A percentile compares a stretch with the other conserved stretches of the same genome.
These are phyloP conservation scores for Hapalemur alaotrensis DNA, from an alignment of 2,797 vertebrate species.

Conservation along the genomic window DNA sequence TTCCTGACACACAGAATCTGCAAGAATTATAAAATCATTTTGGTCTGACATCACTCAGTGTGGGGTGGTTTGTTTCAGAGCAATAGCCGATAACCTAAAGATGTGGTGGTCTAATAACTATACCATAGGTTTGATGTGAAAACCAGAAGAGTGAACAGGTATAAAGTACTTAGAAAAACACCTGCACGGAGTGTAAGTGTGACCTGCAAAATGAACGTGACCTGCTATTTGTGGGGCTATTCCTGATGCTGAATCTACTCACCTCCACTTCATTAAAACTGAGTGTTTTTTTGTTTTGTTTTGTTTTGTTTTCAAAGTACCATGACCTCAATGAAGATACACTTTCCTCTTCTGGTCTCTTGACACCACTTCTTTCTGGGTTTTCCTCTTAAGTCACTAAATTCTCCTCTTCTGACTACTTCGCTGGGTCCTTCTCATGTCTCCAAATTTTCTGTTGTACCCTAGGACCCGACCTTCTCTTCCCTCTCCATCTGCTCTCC, in stretches of 20 bases:
- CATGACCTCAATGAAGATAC: rapidly evolving
- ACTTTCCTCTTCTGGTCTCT: background rate
- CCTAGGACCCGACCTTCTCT: background rate
- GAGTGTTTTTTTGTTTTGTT: too few species aligned
- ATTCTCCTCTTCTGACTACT: background rate
- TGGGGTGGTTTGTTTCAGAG: background rate
- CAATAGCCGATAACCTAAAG: background rate
- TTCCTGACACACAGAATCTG: background rate
- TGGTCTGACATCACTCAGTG: too few species aligned
- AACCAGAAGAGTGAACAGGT: background rate
- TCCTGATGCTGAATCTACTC: background rate
- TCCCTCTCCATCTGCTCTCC: background rate
- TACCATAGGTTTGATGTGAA: background rate
- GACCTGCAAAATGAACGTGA: too few species aligned
- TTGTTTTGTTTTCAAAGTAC: background rate
- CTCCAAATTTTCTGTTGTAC: background rate
- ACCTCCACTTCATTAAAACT: background rate
- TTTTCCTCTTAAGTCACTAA: background rate
- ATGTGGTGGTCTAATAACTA: too few species aligned
- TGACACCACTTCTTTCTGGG: background rate
- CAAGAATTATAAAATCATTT: background rate
- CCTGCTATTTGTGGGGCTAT: background rate
- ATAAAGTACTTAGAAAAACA: background rate
- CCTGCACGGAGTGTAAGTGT: background rate
- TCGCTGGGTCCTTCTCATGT: background rate